A percentile compares a stretch with the other conserved stretches of the same genome.
phyloP scores from a whole-genome alignment of 2,113 vertebrate genomes.

The Thinocorus orbignyianus region DNA sequence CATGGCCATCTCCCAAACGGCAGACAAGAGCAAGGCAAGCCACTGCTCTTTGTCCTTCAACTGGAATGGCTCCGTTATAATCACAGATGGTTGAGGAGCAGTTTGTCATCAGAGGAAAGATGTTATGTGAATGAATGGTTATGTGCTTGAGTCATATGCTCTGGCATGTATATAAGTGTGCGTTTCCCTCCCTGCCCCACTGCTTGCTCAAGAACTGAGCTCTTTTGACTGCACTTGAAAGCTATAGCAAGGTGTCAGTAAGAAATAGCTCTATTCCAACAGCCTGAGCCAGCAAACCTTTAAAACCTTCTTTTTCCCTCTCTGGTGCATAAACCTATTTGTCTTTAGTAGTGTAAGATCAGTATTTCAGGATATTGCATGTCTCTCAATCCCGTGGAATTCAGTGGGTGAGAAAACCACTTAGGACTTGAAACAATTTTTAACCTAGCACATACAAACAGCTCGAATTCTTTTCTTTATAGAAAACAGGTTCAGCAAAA shows the following conservation, averaged over 20 bases:
- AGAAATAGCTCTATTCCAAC: constrained; percentile 20
- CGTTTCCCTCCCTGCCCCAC: neutral
- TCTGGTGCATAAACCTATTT: neutral
- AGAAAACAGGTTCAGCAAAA: neutral
- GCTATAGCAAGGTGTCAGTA: neutral
- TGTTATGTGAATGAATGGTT: neutral
- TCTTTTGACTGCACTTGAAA: neutral
- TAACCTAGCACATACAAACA: accelerated
- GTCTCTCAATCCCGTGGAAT: neutral
- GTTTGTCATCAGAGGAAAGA: neutral
- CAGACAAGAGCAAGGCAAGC: neutral
- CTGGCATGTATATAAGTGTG: neutral
- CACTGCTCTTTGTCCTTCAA: neutral
- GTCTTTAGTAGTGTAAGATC: neutral
- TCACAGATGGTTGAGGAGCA: neutral
- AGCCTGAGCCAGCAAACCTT: neutral
- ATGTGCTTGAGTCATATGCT: neutral
- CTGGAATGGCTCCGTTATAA: neutral
- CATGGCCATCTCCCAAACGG: neutral
- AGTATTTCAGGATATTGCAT: neutral
- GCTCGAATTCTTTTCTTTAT: neutral
- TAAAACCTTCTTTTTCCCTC: neutral
- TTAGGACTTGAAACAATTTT: neutral
- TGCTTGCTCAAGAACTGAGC: neutral
- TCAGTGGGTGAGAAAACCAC: neutral